Percentiles rank a stretch among this genome's conserved stretches.
Conservation (phyloP, 2,797 vertebrate genomes). For the Glyptemys insculpta region DNA sequence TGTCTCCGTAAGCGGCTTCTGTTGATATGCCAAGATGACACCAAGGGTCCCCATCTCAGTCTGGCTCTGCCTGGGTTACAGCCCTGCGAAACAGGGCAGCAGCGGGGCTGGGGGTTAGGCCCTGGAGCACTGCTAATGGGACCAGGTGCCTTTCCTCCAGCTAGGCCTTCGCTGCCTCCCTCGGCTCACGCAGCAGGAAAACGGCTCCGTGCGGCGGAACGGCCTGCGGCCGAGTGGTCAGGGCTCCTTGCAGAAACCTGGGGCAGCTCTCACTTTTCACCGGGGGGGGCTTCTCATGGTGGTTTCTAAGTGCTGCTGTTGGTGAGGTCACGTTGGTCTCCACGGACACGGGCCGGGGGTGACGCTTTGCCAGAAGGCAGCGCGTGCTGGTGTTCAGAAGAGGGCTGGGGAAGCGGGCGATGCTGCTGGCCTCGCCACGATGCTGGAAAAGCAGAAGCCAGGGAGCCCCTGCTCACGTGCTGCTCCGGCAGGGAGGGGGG, state of each 20-base stretch:
- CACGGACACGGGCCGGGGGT: too few species aligned
- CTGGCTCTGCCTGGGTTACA: background rate
- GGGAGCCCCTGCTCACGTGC: background rate
- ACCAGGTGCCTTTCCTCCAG: background rate
- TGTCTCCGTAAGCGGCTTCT: too few species aligned
- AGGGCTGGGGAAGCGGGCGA: background rate
- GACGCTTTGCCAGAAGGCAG: background rate
- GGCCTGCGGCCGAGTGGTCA: background rate
- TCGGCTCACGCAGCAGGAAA: too few species aligned
- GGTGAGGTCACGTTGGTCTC: background rate
- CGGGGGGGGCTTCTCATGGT: background rate
- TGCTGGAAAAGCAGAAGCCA: background rate
- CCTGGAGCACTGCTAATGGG: too few species aligned
- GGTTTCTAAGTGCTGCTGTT: background rate
- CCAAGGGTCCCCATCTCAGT: too few species aligned
- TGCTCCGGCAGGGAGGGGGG: background rate
- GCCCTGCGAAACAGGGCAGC: background rate
- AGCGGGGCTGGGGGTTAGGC: too few species aligned
- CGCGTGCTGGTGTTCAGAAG: too few species aligned
- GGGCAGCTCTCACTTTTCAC: background rate
- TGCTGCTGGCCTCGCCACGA: too few species aligned
- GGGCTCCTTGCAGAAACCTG: background rate
- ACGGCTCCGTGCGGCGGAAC: too few species aligned
- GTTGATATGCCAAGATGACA: too few species aligned
- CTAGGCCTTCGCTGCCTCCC: background rate